A percentile compares a stretch with the other conserved stretches of the same genome.
Evolutionary conservation across 1,140 invertebrate genomes (phyloP).

Genomic region (Leucophenga varia): DNA sequence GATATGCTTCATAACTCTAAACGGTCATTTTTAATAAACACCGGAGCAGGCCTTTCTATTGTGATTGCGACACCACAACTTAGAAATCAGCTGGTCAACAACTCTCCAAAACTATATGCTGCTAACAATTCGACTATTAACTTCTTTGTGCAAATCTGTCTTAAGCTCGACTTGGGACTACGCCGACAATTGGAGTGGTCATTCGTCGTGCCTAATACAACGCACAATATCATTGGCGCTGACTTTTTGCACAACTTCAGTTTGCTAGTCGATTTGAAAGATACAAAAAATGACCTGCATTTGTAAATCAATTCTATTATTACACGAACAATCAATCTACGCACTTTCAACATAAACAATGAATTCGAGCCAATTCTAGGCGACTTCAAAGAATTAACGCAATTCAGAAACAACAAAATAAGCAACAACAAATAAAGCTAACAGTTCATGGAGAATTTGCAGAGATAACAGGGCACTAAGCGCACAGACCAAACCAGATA

Average conservation of each 20-base stretch:
- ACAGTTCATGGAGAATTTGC: slow-evolving; percentile 45
- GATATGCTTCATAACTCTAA: no score
- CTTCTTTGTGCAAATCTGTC: slow-evolving; percentile 41
- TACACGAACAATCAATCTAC: background rate
- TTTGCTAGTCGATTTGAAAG: no score
- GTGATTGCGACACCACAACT: background rate
- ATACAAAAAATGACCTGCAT: no score
- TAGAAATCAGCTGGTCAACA: no score
- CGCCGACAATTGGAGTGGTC: slow-evolving; percentile 37
- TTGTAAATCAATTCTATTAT: no score
- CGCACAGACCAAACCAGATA: slow-evolving; percentile 41
- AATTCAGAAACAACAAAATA: slow-evolving; percentile 10
- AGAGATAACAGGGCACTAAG: slow-evolving; percentile 57
- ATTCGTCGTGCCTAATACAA: slow-evolving; percentile 53
- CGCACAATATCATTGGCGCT: no score
- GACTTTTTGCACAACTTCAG: no score
- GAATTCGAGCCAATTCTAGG: slow-evolving; percentile 18
- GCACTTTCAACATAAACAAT: background rate
- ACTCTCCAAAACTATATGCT: slow-evolving; percentile 1
- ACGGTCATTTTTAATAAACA: slow-evolving; percentile 2
- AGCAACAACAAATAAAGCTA: slow-evolving; percentile 46
- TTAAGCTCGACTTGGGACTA: slow-evolving; percentile 39
- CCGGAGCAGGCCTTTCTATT: slow-evolving; percentile 1
- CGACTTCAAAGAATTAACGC: slow-evolving; percentile 34
- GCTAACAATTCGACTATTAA: slow-evolving; percentile 22